Evolutionary conservation across 2,888 invertebrate species (phyloP), one percentile per base, ranked within the genome.

Genomic region (Heterodera filipjevi): DNA sequence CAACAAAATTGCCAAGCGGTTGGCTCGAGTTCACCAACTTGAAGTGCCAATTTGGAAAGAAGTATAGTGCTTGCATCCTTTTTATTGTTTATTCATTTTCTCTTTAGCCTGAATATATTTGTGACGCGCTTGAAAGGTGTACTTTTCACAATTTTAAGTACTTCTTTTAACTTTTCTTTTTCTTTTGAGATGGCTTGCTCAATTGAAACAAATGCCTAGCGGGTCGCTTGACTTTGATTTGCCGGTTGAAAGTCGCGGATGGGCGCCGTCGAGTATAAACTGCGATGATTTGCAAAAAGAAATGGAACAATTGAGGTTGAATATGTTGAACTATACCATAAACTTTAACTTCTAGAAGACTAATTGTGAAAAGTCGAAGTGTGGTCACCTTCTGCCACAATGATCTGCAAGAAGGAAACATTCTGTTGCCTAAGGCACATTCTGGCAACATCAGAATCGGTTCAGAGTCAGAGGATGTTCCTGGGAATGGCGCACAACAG

Each of bases 31-130:
- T 80, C 99, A 99, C 89, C 92, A 92, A 30, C 93, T 99, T 92
- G 89, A 90, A 77, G 95, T 99, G 83, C 99, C 99, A 0, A 93
- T 99, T 83, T 94, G 94, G 85, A 99, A 99, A 90, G 95, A 96
- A 59, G 75, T 64, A 27, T 30, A 59, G 75, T 64, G 19, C 16
- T 46, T 33, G 8, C 19, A n/a, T 73, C 35, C 14, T 22, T 46
- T 22, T 6, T 22, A 14, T 30, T 12, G 16, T 74, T 49, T n/a
- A 53, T 44, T 53, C 14, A 35, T 71, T 33, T 33, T 64, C 22
- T 32, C 39, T 75, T 64, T 59, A 75, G 86, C 96, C 98, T 0
- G 93, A 93, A 78, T 98, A 96, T 95, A 90, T 98, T 59, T 84
- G 84, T 66, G 84, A 85, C 64, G 84, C 84, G 14, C 77, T 84